These are phyloP conservation scores for Cynaeus angustus DNA, from an alignment of 2,888 invertebrate genomes.

Conservation along the genomic window DNA sequence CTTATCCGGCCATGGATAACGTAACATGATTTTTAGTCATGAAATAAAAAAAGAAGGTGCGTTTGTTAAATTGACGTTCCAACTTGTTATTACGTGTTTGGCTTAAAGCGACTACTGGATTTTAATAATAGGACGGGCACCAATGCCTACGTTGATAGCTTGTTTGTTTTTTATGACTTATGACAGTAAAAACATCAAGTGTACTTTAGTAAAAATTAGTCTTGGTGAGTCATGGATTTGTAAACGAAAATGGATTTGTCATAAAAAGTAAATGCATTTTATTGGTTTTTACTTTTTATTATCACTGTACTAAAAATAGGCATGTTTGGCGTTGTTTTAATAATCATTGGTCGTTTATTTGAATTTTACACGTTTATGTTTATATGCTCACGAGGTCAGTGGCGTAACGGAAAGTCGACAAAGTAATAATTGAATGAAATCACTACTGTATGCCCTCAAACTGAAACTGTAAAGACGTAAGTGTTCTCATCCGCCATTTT, in stretches of 20 bases:
- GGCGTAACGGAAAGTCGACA: background rate
- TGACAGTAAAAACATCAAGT: constrained; percentile 15
- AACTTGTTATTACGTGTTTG: constrained; percentile 20
- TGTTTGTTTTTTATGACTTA: constrained; percentile 29
- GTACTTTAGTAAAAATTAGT: constrained; percentile 17
- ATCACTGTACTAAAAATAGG: constrained; percentile 2
- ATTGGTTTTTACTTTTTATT: constrained; percentile 7
- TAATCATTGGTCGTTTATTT: background rate
- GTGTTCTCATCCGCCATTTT: no score
- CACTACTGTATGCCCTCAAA: no score
- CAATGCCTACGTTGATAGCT: constrained; percentile 7
- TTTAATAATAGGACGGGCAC: constrained; percentile 10
- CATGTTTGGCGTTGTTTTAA: constrained; percentile 1
- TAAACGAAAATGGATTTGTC: constrained; percentile 3
- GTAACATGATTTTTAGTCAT: no score
- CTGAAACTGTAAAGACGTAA: no score
- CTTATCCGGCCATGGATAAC: background rate
- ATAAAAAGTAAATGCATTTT: constrained; percentile 11
- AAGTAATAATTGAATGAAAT: no score
- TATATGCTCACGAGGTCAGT: background rate
- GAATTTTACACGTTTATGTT: background rate
- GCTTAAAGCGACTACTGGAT: background rate
- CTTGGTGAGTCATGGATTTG: constrained; percentile 24
- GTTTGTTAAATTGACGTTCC: constrained; percentile 5
- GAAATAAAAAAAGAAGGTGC: constrained; percentile 1